Base-by-base conservation (phyloP, 1,140 invertebrate genomes). In the Zaprionus ornatus region DNA sequence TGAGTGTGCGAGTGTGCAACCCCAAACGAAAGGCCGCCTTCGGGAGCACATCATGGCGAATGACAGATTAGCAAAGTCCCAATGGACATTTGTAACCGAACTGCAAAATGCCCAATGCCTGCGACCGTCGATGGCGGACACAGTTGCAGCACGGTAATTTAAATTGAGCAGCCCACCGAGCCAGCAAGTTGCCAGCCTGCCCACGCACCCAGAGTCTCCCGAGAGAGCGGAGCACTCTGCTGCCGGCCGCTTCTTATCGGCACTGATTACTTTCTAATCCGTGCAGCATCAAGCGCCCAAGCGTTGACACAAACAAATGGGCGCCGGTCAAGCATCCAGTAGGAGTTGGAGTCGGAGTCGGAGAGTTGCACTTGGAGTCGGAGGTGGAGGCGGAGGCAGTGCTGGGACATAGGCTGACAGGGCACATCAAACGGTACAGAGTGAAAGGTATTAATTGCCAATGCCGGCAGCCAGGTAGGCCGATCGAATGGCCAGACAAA, bases 21-120 rank as follows among this genome's bases (percentile, higher is more conserved):
- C 81, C 72, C 82, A 73, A 73, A 73, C 61, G 66, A 90, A 91
- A 84, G 81, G 82, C 82, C 80, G 86, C 86, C 86, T 90, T 86
- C 74, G 79, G 79, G 77, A 86, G 81, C 79, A 85, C 86, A 90
- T 90, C 90, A 84, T 79, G 80, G 80, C 90, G 84, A 91, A 91
- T 91, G 90, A 91, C 87, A 90, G 82, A 91, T 91, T 91, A 81
- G 77, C 73, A 81, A 91, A 91, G 90, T 91, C 86, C 87, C 90
- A 80, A 85, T 82, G 90, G 90, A 82, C 86, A 91, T 91, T 91
- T 91, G 86, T 91, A 91, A 90, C 80, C 65, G 52, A 90, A 84
- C 80, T 76, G 74, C 77, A 76, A 71, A 78, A 81, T 76, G 63
- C 67, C 72, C 62, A 80, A 71, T 64, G 73, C 60, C 59, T 12